A percentile compares a stretch with the other conserved stretches of the same genome.
phyloP scores from a whole-genome alignment of 2,113 vertebrate species.

The Chelonoidis abingdonii region DNA sequence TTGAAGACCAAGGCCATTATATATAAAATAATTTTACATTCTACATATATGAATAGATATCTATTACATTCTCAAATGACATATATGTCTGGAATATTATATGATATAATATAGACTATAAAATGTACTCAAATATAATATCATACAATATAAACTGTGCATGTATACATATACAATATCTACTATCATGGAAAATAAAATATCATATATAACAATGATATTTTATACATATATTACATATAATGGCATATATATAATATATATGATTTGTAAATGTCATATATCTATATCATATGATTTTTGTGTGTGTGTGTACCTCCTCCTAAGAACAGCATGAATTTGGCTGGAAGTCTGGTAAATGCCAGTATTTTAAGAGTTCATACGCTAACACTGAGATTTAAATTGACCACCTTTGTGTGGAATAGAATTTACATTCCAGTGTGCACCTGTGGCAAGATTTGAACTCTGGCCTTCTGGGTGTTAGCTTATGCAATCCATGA shows the following conservation, averaged over 20 bases:
- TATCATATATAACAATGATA: not conserved
- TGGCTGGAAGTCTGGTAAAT: constrained; percentile 32
- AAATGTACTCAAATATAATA: not conserved
- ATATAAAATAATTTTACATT: not conserved
- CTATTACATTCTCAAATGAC: not conserved
- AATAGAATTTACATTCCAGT: not conserved
- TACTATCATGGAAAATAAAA: constrained; percentile 6
- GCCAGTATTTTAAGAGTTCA: constrained; percentile 55
- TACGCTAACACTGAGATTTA: constrained; percentile 45
- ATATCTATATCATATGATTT: not conserved
- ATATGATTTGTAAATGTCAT: not conserved
- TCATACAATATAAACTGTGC: not conserved
- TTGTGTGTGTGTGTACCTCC: not conserved
- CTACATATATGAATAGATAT: constrained; percentile 13
- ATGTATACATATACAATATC: not conserved
- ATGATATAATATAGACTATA: not conserved
- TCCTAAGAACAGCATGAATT: constrained; percentile 12
- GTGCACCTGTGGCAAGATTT: not conserved
- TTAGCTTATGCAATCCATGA: constrained; percentile 6
- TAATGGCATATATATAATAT: not conserved
- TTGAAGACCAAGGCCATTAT: constrained; percentile 2
- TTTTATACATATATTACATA: not conserved
- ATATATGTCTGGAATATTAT: constrained; percentile 26
- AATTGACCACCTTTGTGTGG: not conserved
- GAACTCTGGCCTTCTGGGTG: not conserved